These are phyloP conservation scores for Leucoraja erinaceus DNA, from an alignment of 2,113 vertebrate species.

Conservation along the genomic window DNA sequence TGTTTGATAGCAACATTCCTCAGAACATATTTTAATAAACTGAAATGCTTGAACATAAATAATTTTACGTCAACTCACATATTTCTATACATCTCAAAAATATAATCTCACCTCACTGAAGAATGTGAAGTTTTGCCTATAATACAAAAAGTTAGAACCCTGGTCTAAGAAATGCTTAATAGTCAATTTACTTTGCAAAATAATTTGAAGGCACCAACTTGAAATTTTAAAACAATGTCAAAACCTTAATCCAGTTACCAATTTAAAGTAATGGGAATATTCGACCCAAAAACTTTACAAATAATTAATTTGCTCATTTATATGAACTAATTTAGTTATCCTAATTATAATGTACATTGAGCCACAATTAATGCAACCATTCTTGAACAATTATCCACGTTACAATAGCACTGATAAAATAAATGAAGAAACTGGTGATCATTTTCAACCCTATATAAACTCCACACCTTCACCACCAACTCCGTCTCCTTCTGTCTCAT, in stretches of 20 bases:
- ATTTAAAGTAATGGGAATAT: slow-evolving; percentile 12
- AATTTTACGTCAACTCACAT: not conserved
- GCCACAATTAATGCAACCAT: not conserved
- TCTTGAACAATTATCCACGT: not conserved
- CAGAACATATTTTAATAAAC: not conserved
- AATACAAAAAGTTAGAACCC: not conserved
- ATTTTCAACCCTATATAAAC: not conserved
- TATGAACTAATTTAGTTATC: not conserved
- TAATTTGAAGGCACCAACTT: not conserved
- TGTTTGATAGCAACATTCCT: too few species aligned
- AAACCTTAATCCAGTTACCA: not conserved
- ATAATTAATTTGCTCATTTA: not conserved
- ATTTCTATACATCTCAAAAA: not conserved
- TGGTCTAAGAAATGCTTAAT: not conserved
- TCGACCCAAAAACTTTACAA: not conserved
- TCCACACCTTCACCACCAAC: not conserved
- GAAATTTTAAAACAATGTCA: not conserved
- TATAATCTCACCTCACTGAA: not conserved
- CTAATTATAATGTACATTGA: not conserved
- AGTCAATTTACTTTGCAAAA: not conserved
- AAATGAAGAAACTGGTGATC: not conserved
- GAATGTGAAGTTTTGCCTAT: not conserved
- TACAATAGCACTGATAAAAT: not conserved
- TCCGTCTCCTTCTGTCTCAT: not conserved
- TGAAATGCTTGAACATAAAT: not conserved